Evolutionary conservation across 1,140 invertebrate species (phyloP).

Genomic region (Zaprionus ornatus): DNA sequence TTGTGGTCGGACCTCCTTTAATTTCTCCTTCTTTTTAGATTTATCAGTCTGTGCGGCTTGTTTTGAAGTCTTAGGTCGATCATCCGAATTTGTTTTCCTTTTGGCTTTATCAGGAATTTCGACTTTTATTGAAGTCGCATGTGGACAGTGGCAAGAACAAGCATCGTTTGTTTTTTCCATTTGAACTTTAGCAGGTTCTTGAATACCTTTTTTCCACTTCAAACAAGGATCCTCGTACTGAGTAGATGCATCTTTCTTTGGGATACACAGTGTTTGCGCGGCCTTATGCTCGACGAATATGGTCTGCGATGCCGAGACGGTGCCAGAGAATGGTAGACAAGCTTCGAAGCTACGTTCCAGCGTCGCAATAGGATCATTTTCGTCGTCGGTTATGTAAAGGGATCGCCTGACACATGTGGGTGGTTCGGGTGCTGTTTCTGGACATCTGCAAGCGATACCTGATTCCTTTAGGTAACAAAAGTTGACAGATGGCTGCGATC

Average conservation of each 20-base stretch:
- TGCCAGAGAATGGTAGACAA: neutral
- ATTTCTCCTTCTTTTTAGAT: too few species aligned
- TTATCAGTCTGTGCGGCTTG: neutral
- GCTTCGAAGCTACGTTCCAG: constrained; percentile 7
- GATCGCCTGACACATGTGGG: neutral
- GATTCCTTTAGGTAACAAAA: neutral
- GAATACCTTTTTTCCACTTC: neutral
- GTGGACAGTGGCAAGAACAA: too few species aligned
- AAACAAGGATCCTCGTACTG: neutral
- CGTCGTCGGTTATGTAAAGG: constrained; percentile 10
- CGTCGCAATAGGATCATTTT: constrained; percentile 13
- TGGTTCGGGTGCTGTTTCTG: neutral
- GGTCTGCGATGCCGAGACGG: neutral
- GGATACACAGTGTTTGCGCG: neutral
- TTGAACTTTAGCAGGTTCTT: neutral
- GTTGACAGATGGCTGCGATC: neutral
- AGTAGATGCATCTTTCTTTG: neutral
- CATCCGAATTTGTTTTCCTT: too few species aligned
- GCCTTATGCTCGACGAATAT: constrained; percentile 15
- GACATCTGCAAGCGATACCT: accelerated
- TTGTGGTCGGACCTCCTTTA: too few species aligned
- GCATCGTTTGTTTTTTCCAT: neutral
- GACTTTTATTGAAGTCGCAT: too few species aligned
- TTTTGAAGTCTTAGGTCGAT: neutral
- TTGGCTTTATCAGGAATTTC: too few species aligned